phyloP scores from a whole-genome alignment of 2,797 vertebrate species.

The Muscicapa comitata region DNA sequence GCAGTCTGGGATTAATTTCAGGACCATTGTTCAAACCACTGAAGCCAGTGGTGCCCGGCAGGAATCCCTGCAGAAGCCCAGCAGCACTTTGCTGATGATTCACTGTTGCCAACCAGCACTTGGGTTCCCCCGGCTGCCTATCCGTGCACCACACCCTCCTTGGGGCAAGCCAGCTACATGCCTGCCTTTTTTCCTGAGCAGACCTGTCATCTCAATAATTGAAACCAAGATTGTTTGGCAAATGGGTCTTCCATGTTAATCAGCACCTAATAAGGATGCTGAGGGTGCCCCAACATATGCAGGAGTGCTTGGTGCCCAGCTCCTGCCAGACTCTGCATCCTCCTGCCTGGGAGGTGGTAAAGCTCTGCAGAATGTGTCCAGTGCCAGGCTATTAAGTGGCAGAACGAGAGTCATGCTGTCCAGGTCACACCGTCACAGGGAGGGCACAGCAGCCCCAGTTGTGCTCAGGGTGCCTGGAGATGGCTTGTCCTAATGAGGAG shows the following conservation, averaged over 20 bases:
- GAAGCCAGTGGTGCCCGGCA: rapidly evolving
- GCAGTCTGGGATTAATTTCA: not conserved
- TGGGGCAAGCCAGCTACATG: rapidly evolving
- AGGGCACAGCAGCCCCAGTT: not conserved
- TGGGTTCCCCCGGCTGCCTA: not conserved
- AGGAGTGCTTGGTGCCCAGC: not conserved
- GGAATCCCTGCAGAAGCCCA: not conserved
- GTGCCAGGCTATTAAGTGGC: not conserved
- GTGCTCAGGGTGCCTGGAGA: too few species aligned
- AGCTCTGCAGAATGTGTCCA: not conserved
- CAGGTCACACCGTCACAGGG: not conserved
- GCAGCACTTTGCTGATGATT: not conserved
- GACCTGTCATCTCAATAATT: not conserved
- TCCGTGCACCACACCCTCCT: rapidly evolving
- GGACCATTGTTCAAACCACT: not conserved
- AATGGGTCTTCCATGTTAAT: not conserved
- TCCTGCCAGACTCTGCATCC: not conserved
- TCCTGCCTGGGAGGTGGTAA: not conserved
- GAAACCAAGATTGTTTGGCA: not conserved
- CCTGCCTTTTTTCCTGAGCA: not conserved
- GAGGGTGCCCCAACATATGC: not conserved
- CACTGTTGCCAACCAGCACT: not conserved
- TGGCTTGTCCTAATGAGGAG: not conserved
- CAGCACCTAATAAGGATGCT: not conserved
- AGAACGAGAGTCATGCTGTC: rapidly evolving